Evolutionary conservation across 2,888 invertebrate species (phyloP), one percentile per base, ranked within the genome.

Genomic region (Orchesellides sinensis): DNA sequence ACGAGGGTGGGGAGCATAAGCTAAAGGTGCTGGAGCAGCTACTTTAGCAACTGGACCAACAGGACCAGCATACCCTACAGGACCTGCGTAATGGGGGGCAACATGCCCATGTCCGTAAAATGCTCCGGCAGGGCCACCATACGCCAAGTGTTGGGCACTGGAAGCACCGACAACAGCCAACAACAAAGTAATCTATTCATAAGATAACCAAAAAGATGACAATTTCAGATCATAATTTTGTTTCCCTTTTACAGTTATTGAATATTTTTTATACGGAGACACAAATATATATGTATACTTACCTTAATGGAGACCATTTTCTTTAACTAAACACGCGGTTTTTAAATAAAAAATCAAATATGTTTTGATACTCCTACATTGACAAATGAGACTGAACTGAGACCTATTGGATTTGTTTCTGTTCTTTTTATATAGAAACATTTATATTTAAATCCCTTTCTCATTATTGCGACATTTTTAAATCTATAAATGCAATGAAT

Each of bases 51-150:
- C 23, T 6, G 35, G 27, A 17, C 40, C 81, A 27, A 81, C 84
- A 35, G 70, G 77, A 5, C 81, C 84, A 40, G 75, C 54, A 54
- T 84, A 84, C 40, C 82, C 82, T 5, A 54, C 49, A 12, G 63
- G 63, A 29, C 19, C 63, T 19, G 63, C 32, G 21, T 63, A 45
- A 27, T 29, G 25, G 3, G 12, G 14, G 47, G 54, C 54, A 14
- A 21, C 59, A 1, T 10, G 32, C 32, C 59, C 29, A 5, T 35
- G 63, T 25, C 25, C 63, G 14, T 63, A 63, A 19, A 21, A 1
- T n/a, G n/a, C 59, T 2, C 10, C 4, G 10, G 32, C 32, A 35
- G n/a, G 23, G 12, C 29, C 72, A 0, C 69, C 47, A 25, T 72
- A 72, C 2, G 47, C 63, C 19, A 63, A 74, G 21, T 73, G 72